Evolutionary conservation across 2,797 vertebrate genomes (phyloP).

Genomic region (Dicrostonyx torquatus): DNA sequence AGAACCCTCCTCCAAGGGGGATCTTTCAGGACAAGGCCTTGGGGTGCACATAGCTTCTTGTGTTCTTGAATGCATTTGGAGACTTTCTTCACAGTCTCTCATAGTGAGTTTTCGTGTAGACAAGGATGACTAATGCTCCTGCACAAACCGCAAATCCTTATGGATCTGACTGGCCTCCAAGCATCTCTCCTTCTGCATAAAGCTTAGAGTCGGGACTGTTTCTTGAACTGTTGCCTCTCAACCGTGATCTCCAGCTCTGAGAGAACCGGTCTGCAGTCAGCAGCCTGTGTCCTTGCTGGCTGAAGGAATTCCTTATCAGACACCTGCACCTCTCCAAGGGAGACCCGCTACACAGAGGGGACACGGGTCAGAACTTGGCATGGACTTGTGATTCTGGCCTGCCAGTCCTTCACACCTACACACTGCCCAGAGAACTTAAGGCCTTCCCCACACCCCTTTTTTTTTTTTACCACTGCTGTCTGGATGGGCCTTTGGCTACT

Average conservation of each 20-base stretch:
- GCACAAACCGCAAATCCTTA: slow-evolving; percentile 95
- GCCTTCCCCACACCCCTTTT: background rate
- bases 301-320: background rate
- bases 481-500: background rate
- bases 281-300: background rate
- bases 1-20: background rate
- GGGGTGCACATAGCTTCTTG: background rate
- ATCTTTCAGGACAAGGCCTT: background rate
- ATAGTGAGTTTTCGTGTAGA: slow-evolving; percentile 97
- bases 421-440: background rate
- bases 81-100: slow-evolving; percentile 83
- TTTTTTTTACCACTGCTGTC: background rate
- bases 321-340: background rate
- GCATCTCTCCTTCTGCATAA: slow-evolving; percentile 97
- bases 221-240: slow-evolving; percentile 96
- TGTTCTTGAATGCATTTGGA: background rate
- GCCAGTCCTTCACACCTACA: background rate
- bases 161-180: slow-evolving; percentile 95
- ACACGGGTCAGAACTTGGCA: background rate
- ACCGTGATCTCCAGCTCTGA: slow-evolving; percentile 82
- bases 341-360: background rate
- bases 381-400: background rate
- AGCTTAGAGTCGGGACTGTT: slow-evolving; percentile 95
- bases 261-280: background rate
- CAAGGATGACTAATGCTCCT: slow-evolving; percentile 95